phyloP scores from a whole-genome alignment of 1,140 invertebrate species.

The Tetranychus cinnabarinus region DNA sequence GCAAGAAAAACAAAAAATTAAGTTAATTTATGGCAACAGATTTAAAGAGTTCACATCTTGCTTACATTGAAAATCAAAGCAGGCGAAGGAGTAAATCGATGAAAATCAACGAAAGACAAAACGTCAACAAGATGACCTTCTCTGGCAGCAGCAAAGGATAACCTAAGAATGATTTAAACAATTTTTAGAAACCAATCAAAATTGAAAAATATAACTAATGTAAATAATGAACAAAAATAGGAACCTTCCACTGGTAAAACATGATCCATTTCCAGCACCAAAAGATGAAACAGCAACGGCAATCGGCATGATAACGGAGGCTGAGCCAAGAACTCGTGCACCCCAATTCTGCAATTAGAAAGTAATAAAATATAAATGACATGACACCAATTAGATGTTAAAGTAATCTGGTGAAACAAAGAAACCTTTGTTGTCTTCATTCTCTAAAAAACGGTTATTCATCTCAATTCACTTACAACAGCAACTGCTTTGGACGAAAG shows the following conservation, averaged over 20 bases:
- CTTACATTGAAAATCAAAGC: constrained; percentile 47
- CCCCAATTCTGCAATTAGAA: constrained; percentile 16
- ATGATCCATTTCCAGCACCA: constrained; percentile 22
- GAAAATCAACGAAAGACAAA: constrained; percentile 59
- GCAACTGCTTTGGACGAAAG: constrained; percentile 55
- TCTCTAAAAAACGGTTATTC: neutral
- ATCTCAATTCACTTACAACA: constrained; percentile 35
- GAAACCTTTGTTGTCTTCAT: neutral
- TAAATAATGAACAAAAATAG: neutral
- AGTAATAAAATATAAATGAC: neutral
- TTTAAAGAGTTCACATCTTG: neutral
- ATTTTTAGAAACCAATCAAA: neutral
- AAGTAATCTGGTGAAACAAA: neutral
- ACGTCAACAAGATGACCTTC: constrained; percentile 60
- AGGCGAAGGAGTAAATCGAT: constrained; percentile 49
- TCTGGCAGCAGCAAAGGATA: constrained; percentile 50
- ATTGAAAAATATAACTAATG: constrained; percentile 13
- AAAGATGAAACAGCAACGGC: constrained; percentile 23
- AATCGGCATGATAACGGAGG: constrained; percentile 21
- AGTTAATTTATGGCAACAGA: neutral
- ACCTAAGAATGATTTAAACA: constrained; percentile 4
- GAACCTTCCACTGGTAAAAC: constrained; percentile 20
- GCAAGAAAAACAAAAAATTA: neutral
- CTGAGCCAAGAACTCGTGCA: constrained; percentile 17
- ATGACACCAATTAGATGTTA: neutral